Conservation (phyloP, 2,888 invertebrate genomes). For the Dilophus febrilis region DNA sequence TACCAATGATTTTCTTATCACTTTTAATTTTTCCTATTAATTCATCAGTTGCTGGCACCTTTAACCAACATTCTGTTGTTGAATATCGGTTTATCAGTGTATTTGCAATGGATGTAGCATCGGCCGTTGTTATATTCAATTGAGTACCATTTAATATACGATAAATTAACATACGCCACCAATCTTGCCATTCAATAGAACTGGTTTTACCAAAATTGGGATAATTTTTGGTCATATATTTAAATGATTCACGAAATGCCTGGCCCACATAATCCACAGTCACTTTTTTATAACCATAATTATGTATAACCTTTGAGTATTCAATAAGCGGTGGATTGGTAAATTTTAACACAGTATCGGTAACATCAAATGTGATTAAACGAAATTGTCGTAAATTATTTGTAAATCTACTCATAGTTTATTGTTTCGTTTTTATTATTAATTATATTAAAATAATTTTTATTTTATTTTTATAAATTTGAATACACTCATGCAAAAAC, state of each 20-base stretch:
- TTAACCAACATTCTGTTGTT: slow-evolving; percentile 53
- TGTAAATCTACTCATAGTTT: neutral
- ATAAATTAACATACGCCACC: slow-evolving; percentile 50
- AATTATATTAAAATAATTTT: no score
- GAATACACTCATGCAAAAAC: no score
- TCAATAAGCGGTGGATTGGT: slow-evolving; percentile 44
- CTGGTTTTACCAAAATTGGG: slow-evolving; percentile 62
- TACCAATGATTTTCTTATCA: slow-evolving; percentile 37
- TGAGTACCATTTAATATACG: slow-evolving; percentile 19
- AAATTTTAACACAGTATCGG: slow-evolving; percentile 68
- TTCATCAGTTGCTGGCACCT: slow-evolving; percentile 40
- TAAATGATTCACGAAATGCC: slow-evolving; percentile 46
- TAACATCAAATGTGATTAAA: slow-evolving; percentile 75
- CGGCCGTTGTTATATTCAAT: slow-evolving; percentile 12
- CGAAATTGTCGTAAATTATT: slow-evolving; percentile 22
- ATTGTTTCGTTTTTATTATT: no score
- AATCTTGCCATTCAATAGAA: slow-evolving; percentile 52
- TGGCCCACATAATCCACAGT: slow-evolving; percentile 22
- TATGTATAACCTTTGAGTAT: slow-evolving; percentile 49
- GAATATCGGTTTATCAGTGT: slow-evolving; percentile 49
- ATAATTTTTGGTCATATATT: slow-evolving; percentile 40
- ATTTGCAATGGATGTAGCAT: slow-evolving; percentile 31
- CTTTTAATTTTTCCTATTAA: slow-evolving; percentile 35
- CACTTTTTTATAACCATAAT: slow-evolving; percentile 35
- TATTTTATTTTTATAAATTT: no score